A percentile compares a stretch with the other conserved stretches of the same genome.
These are phyloP conservation scores for Drosophila tristis DNA, from an alignment of 1,140 invertebrate genomes.

Conservation along the genomic window DNA sequence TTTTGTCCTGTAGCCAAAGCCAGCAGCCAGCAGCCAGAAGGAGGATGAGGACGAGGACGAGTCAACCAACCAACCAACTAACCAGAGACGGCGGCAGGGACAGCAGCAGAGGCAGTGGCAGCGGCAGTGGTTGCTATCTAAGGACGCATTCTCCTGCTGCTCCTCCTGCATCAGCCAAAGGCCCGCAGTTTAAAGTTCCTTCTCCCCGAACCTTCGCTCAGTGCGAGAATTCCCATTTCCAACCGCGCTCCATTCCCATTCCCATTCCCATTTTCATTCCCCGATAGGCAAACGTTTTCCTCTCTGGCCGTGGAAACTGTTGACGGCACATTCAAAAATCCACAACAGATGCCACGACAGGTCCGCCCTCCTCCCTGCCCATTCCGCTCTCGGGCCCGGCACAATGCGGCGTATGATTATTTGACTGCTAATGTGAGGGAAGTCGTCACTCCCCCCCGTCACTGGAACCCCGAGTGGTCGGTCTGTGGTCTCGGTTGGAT, in stretches of 20 bases:
- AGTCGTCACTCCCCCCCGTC: constrained; percentile 13
- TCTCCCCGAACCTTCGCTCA: neutral
- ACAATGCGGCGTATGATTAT: constrained; percentile 73
- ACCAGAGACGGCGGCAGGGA: too few relatives aligned
- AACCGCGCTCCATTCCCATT: neutral
- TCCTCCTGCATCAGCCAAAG: neutral
- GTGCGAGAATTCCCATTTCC: constrained; percentile 15
- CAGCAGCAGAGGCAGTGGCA: constrained; percentile 1
- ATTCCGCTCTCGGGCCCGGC: neutral
- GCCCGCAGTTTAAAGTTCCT: constrained; percentile 51
- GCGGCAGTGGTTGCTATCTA: constrained; percentile 41
- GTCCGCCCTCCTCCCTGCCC: neutral
- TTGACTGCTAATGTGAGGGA: constrained; percentile 37
- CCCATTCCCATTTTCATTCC: neutral
- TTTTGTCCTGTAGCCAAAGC: constrained; percentile 49
- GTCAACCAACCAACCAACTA: constrained; percentile 15
- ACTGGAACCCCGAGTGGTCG: neutral
- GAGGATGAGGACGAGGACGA: constrained; percentile 9
- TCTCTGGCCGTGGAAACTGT: constrained; percentile 22
- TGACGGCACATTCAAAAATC: constrained; percentile 58
- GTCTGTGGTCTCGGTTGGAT: constrained; percentile 23
- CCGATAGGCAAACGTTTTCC: constrained; percentile 39
- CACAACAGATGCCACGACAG: constrained; percentile 39
- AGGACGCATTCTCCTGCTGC: constrained; percentile 17
- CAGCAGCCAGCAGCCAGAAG: constrained; percentile 8